Conservation (phyloP, 2,888 invertebrate species). For the Cepaea hortensis region DNA sequence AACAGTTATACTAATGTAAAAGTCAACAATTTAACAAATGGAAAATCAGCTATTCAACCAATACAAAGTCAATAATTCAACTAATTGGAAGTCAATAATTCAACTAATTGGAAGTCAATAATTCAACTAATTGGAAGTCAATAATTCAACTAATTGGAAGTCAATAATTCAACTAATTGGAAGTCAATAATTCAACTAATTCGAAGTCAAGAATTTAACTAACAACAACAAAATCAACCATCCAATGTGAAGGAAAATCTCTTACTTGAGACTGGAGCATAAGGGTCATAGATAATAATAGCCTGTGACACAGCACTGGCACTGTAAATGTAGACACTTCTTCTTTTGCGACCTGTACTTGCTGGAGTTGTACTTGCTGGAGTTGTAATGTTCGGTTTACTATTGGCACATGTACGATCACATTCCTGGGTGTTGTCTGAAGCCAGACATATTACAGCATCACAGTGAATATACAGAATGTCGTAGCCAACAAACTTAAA, state of each 20-base stretch:
- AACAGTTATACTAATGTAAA: too few relatives aligned
- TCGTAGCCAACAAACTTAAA: conserved; percentile 63
- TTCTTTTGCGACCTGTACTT: conserved; percentile 36
- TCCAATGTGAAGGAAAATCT: background rate
- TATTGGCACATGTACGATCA: conserved; percentile 63
- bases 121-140: too few relatives aligned
- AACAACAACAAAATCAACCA: too few relatives aligned
- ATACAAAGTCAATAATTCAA: too few relatives aligned
- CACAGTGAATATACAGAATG: conserved; percentile 66
- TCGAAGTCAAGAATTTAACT: too few relatives aligned
- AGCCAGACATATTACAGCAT: conserved; percentile 65
- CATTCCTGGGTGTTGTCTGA: conserved; percentile 62
- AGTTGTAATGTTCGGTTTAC: conserved; percentile 49
- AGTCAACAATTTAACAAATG: too few relatives aligned
- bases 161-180: too few relatives aligned
- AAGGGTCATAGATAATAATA: conserved; percentile 44
- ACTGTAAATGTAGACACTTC: background rate
- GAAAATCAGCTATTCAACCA: too few relatives aligned
- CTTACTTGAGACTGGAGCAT: conserved; percentile 26
- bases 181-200: too few relatives aligned
- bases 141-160: too few relatives aligned
- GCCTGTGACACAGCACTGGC: conserved; percentile 40
- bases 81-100: too few relatives aligned
- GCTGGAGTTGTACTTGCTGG: background rate
- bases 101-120: too few relatives aligned